Conservation (phyloP, 2,113 vertebrate genomes). For the Pristiophorus japonicus region DNA sequence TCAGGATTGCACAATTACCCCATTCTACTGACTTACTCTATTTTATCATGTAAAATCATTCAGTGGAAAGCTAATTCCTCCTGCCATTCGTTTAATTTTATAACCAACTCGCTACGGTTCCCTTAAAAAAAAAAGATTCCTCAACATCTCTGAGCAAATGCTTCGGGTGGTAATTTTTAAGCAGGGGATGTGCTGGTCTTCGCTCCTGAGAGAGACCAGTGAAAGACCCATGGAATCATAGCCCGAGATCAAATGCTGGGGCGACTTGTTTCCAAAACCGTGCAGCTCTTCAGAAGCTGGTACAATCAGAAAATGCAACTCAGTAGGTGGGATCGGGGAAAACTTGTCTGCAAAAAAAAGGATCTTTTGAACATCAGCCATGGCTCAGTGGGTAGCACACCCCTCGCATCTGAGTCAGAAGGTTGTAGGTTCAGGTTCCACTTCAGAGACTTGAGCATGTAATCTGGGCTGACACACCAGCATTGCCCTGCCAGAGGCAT, state of each 20-base stretch:
- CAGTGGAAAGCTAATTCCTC: neutral
- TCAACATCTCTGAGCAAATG: neutral
- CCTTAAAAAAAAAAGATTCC: neutral
- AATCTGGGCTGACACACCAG: neutral
- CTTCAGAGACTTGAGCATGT: neutral
- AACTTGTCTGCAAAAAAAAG: neutral
- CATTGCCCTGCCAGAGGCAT: neutral
- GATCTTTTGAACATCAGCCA: neutral
- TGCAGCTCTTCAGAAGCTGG: neutral
- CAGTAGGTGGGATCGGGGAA: neutral
- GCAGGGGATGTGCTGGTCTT: neutral
- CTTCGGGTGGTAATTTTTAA: neutral
- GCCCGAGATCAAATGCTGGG: neutral
- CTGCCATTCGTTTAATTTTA: neutral
- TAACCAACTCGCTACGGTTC: too few relatives aligned
- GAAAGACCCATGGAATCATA: neutral
- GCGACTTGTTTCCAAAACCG: neutral
- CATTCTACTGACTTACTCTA: neutral
- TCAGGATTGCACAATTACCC: neutral
- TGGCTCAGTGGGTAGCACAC: too few relatives aligned
- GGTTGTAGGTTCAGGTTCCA: neutral
- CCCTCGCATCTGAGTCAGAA: neutral
- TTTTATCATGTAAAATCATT: conserved; percentile 9
- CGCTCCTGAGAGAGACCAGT: neutral
- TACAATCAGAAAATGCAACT: neutral